Conservation (phyloP, 2,888 invertebrate genomes). For the Eupithecia subfuscata region DNA sequence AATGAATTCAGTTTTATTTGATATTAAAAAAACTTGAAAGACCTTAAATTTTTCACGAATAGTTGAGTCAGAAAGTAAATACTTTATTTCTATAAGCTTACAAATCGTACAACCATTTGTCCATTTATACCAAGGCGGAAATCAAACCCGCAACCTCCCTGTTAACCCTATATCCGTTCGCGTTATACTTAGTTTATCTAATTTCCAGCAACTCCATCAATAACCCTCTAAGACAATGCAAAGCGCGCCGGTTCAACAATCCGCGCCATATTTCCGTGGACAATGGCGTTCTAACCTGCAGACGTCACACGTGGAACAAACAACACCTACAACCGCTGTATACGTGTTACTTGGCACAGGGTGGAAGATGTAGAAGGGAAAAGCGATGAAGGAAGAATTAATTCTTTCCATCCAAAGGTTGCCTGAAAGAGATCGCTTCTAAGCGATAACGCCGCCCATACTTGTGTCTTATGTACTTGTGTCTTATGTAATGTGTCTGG, state of each 20-base stretch:
- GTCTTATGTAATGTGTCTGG: too few species aligned
- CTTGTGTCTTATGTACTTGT: too few species aligned
- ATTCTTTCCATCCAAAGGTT: too few species aligned
- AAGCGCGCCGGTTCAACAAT: conserved; percentile 32
- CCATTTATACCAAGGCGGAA: too few species aligned
- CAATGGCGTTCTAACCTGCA: conserved; percentile 56
- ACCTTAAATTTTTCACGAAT: too few species aligned
- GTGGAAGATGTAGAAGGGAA: conserved; percentile 8
- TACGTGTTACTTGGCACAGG: conserved; percentile 44
- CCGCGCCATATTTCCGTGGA: conserved; percentile 42
- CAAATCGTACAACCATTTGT: too few species aligned
- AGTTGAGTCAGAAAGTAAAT: too few species aligned
- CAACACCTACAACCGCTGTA: conserved; percentile 55
- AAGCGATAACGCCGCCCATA: too few species aligned
- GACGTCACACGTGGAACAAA: conserved; percentile 54
- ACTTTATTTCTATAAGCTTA: too few species aligned
- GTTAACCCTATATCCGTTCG: too few species aligned
- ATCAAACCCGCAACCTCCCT: too few species aligned
- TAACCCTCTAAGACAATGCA: conserved; percentile 10
- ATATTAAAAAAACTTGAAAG: neutral
- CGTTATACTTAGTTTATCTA: neutral
- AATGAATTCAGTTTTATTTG: neutral
- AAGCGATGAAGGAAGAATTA: neutral
- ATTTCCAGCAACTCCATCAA: conserved; percentile 13
- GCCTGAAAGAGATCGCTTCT: too few species aligned